These are phyloP conservation scores for Hippopotamyrus pictus DNA, from an alignment of 2,797 vertebrate genomes.

Conservation along the genomic window DNA sequence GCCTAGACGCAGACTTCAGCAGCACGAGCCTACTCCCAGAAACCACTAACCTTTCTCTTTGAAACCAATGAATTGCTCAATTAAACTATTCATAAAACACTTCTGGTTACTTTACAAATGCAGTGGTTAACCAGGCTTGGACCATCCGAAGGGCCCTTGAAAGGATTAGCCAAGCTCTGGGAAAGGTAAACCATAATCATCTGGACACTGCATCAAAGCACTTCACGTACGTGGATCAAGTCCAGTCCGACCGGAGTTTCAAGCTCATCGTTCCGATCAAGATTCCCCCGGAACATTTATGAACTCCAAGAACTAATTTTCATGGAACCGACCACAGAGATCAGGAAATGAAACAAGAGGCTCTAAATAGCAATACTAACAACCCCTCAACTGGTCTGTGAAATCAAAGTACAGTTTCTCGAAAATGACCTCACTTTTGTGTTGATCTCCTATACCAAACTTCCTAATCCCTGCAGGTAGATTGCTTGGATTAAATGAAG, in stretches of 20 bases:
- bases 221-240: not conserved
- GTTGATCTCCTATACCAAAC: not conserved
- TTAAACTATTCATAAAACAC: not conserved
- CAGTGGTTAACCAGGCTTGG: not conserved
- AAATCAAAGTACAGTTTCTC: not conserved
- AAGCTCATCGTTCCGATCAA: not conserved
- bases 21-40: not conserved
- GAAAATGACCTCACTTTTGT: not conserved
- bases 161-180: not conserved
- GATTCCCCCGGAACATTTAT: not conserved
- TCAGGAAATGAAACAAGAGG: not conserved
- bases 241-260: not conserved
- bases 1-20: not conserved
- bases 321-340: not conserved
- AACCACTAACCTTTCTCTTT: not conserved
- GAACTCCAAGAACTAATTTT: not conserved
- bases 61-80: not conserved
- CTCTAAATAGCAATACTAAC: not conserved
- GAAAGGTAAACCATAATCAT: not conserved
- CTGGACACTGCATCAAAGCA: not conserved
- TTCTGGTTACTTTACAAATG: not conserved
- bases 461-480: not conserved
- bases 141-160: not conserved
- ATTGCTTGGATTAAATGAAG: not conserved
- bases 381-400: not conserved